Evolutionary conservation across 2,888 invertebrate genomes (phyloP).

Genomic region (Shargacucullia verbasci): DNA sequence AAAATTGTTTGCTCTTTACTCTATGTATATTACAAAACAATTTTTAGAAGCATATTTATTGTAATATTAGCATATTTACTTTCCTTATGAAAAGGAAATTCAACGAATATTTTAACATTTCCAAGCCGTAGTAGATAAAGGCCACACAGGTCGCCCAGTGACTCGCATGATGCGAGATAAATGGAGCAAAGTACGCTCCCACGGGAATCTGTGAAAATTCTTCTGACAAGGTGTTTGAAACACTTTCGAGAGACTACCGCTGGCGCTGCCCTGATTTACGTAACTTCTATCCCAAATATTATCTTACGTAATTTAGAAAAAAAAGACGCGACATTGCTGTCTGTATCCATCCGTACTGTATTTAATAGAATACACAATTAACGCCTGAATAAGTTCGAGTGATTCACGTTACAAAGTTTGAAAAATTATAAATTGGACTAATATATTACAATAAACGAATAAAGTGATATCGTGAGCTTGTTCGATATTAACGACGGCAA

Average conservation of each 20-base stretch:
- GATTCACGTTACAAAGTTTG: slow-evolving; percentile 56
- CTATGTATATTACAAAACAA: slow-evolving; percentile 15
- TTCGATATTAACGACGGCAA: slow-evolving; percentile 73
- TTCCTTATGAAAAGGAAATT: slow-evolving; percentile 39
- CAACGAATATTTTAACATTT: slow-evolving; percentile 41
- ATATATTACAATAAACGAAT: slow-evolving; percentile 64
- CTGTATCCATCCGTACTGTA: slow-evolving; percentile 4
- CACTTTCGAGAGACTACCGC: slow-evolving; percentile 22
- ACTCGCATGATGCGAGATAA: slow-evolving; percentile 50
- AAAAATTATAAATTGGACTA: slow-evolving; percentile 61
- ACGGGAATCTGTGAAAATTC: slow-evolving; percentile 42
- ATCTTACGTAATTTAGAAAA: slow-evolving; percentile 10
- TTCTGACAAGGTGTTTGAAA: slow-evolving; percentile 21
- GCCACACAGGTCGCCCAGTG: slow-evolving; percentile 24
- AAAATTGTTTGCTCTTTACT: slow-evolving; percentile 16
- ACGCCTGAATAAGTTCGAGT: slow-evolving; percentile 31
- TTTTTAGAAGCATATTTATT: slow-evolving; percentile 42
- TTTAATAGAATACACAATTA: slow-evolving; percentile 34
- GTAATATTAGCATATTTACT: slow-evolving; percentile 44
- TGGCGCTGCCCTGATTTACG: slow-evolving; percentile 13
- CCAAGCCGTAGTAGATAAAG: slow-evolving; percentile 37
- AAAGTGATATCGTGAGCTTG: slow-evolving; percentile 71
- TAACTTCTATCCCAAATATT: slow-evolving; percentile 8
- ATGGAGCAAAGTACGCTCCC: slow-evolving; percentile 49
- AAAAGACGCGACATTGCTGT: slow-evolving; percentile 1